These are phyloP conservation scores for Ciconia boyciana DNA, from an alignment of 2,113 vertebrate species.

Conservation along the genomic window DNA sequence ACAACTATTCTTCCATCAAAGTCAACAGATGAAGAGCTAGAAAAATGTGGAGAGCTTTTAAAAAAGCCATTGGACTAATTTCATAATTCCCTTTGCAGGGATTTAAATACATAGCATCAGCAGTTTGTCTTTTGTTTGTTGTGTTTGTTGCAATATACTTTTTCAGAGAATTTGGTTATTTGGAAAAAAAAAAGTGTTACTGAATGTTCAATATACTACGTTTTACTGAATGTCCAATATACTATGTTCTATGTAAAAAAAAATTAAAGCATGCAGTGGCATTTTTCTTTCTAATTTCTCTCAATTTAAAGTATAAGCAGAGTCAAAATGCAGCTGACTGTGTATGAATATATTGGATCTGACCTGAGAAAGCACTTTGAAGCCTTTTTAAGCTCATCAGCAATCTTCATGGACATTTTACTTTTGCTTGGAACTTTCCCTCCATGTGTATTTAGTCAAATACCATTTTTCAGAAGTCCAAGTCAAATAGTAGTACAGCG, in stretches of 20 bases:
- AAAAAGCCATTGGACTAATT: not conserved
- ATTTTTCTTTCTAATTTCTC: not conserved
- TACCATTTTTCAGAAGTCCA: not conserved
- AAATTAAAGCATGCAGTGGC: not conserved
- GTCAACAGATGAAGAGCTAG: not conserved
- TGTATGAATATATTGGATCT: not conserved
- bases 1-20: not conserved
- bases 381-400: not conserved
- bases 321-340: not conserved
- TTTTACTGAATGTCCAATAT: not conserved
- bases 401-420: not conserved
- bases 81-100: not conserved
- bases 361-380: not conserved
- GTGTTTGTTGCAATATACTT: not conserved
- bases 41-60: not conserved
- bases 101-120: not conserved
- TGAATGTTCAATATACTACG: not conserved
- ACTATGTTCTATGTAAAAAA: not conserved
- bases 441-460: not conserved
- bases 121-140: not conserved
- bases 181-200: not conserved
- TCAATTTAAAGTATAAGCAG: not conserved
- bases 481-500: not conserved
- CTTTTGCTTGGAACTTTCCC: not conserved
- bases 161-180: not conserved